Base-by-base conservation (phyloP, 2,888 invertebrate genomes). In the Frankliniella fusca region DNA sequence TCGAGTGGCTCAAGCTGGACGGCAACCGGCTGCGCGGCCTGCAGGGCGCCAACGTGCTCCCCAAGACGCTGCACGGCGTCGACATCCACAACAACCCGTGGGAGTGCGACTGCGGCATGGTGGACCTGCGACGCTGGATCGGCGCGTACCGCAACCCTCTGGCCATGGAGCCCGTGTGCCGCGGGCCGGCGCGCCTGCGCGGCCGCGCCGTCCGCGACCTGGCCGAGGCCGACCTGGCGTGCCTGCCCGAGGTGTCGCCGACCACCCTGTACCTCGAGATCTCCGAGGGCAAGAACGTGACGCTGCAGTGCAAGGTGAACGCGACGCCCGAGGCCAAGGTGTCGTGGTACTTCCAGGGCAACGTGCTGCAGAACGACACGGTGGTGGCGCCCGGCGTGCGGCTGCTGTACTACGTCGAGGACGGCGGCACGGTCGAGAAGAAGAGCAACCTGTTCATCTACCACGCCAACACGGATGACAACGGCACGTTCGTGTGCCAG, bases 71-170 rank as follows among this genome's bases (percentile, higher is more conserved):
- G 85, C 93, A 94, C 85, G 95, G 94, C 83, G 91, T 96, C 83
- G 93, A 94, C 86, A 89, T 97, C 85, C 94, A 96, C 87, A 93
- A 93, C 87, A 97, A 97, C 90, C 93, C 94, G 85, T 97, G 96
- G 97, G 91, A 92, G 85, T 97, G 97, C 88, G 95, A 96, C 88
- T 97, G 97, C 88, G 92, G 93, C 85, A 90, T 96, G 86, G 89
- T 93, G 85, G 93, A 94, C 86, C 89, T 96, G 86, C 93, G 94
- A 86, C 89, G 91, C 84, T 96, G 96, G 95, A 90, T 97, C 86
- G 90, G 91, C 85, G 92, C 92, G 87, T 93, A 93, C 87, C 93
- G 93, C 86, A 93, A 94, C 85, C 94, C 95, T 12, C 93, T 94
- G 86, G 91, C 93, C 50, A 92, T 93, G 82, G 95, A 95, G 86